phyloP scores from a whole-genome alignment of 2,113 vertebrate species.

The Sialia sialis region DNA sequence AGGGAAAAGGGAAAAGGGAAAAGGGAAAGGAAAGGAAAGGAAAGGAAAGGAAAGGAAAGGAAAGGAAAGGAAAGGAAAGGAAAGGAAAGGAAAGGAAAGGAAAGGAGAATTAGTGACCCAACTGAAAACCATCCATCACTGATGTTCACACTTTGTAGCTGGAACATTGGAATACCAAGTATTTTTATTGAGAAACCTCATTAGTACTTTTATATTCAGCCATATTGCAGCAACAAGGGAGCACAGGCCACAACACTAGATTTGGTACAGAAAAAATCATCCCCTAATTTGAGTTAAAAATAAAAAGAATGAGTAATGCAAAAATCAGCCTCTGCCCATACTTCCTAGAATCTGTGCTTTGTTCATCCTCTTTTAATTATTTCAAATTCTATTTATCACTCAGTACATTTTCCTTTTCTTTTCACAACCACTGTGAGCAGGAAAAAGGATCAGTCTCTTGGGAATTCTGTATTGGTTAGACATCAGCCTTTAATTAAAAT shows the following conservation, averaged over 20 bases:
- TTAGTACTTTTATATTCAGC: background rate
- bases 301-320: slow-evolving; percentile 29
- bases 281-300: slow-evolving; percentile 22
- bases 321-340: background rate
- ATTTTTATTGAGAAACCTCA: background rate
- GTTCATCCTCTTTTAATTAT: slow-evolving; percentile 15
- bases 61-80: too few relatives aligned
- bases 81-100: too few relatives aligned
- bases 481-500: background rate
- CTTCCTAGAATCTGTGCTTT: slow-evolving; percentile 39
- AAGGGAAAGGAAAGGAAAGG: too few relatives aligned
- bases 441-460: background rate
- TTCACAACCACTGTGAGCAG: background rate
- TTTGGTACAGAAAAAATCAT: background rate
- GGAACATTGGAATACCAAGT: background rate
- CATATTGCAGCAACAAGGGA: background rate
- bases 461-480: background rate
- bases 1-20: too few relatives aligned
- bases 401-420: background rate
- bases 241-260: background rate
- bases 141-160: slow-evolving; percentile 17
- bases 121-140: background rate
- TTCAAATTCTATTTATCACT: slow-evolving; percentile 3
- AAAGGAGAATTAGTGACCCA: background rate
- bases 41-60: too few relatives aligned